Conservation (phyloP, 37 sponge, comb jelly and placozoan species). For the Ianthella basta region DNA sequence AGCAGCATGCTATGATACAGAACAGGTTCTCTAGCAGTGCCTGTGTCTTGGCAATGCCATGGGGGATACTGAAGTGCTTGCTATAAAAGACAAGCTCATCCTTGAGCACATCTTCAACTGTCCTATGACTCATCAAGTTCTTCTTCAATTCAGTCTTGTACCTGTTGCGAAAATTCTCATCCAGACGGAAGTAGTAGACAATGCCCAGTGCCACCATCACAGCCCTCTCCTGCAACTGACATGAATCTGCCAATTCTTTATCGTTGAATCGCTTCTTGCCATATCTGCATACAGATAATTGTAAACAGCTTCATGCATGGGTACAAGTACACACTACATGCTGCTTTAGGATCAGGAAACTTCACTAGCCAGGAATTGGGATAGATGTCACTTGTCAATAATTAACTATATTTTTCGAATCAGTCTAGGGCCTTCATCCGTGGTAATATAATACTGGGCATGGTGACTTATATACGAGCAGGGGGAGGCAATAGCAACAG, state of each 20-base stretch:
- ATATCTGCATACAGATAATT: not conserved
- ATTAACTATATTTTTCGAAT: too few species aligned
- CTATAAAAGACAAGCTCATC: slow-evolving; percentile 64
- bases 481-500: too few species aligned
- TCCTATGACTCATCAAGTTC: too few species aligned
- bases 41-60: slow-evolving; percentile 86
- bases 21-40: slow-evolving; percentile 93
- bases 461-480: too few species aligned
- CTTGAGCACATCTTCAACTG: not conserved
- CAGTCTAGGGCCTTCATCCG: too few species aligned
- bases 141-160: not conserved
- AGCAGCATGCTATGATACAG: slow-evolving; percentile 80
- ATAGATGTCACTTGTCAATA: too few species aligned
- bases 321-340: too few species aligned
- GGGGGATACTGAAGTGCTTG: slow-evolving; percentile 58
- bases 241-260: not conserved
- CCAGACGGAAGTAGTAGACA: slow-evolving; percentile 67
- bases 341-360: too few species aligned
- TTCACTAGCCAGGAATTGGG: too few species aligned
- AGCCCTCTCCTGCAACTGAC: slow-evolving; percentile 16
- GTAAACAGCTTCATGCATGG: too few species aligned
- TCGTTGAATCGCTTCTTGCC: not conserved
- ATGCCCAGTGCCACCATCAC: slow-evolving; percentile 55
- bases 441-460: too few species aligned
- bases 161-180: slow-evolving; percentile 7